Conservation (phyloP, 2,888 invertebrate genomes). For the Drosophila neonasuta region DNA sequence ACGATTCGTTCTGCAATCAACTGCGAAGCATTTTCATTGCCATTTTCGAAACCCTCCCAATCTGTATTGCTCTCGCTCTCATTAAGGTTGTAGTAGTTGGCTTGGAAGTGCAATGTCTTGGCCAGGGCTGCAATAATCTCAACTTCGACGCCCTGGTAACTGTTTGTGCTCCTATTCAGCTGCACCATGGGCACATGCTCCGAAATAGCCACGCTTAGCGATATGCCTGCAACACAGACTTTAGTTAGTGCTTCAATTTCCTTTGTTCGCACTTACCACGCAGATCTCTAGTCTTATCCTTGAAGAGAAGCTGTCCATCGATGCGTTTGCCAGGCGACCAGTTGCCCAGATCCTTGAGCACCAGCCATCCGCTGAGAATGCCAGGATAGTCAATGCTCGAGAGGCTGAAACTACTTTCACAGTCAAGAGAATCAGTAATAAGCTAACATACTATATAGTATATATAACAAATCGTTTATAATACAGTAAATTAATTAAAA, state of each 20-base stretch:
- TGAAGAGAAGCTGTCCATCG: slow-evolving; percentile 72
- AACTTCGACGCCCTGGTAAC: slow-evolving; percentile 77
- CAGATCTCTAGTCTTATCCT: slow-evolving; percentile 80
- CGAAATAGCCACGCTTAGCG: slow-evolving; percentile 67
- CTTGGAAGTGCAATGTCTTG: slow-evolving; percentile 87
- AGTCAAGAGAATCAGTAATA: background rate
- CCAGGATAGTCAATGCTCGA: slow-evolving; percentile 89
- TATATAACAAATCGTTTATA: too few species aligned
- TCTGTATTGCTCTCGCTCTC: slow-evolving; percentile 84
- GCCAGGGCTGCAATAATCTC: slow-evolving; percentile 84
- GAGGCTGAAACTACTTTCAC: slow-evolving; percentile 85
- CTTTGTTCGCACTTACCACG: slow-evolving; percentile 57
- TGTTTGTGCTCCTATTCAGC: slow-evolving; percentile 31
- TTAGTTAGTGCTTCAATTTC: background rate
- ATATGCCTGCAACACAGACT: slow-evolving; percentile 66
- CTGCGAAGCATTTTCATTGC: slow-evolving; percentile 85
- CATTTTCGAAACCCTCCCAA: slow-evolving; percentile 40
- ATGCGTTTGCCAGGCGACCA: slow-evolving; percentile 86
- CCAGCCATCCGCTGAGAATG: slow-evolving; percentile 83
- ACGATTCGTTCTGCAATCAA: slow-evolving; percentile 85
- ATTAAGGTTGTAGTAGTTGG: slow-evolving; percentile 86
- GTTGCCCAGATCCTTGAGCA: slow-evolving; percentile 86
- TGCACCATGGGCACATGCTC: slow-evolving; percentile 80
- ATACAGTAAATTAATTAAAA: too few species aligned
- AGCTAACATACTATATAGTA: background rate